Base-by-base conservation (phyloP, 2,888 invertebrate genomes). In the Agrotis ipsilon region DNA sequence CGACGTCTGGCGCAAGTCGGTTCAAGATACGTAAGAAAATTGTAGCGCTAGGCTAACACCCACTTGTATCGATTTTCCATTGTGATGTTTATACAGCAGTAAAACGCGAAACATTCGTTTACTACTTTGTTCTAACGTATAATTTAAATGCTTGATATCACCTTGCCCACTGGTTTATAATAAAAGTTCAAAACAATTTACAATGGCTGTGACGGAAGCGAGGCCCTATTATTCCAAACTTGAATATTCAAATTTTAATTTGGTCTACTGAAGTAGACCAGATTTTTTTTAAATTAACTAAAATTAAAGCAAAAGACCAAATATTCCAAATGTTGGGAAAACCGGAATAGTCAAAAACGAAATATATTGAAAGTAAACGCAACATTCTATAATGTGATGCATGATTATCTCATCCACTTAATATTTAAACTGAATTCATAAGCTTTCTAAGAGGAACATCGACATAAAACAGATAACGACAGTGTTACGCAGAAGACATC, bases 1-100 rank as follows among this genome's bases (percentile, higher is more conserved):
- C n/a, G 9, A 62, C 54, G n/a, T 51, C 62, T 67, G 54, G 19
- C 27, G 21, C 18, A 45, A 4, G 52, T 19, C 48, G 18, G 11
- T 54, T 62, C 48, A 63, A 19, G 27, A 65, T 52, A 72, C 21
- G 11, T 55, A 61, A 65, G 64, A 67, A 71, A 64, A 80, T 52
- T 51, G 54, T 61, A 57, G 55, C 55, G 21, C 60, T 51, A 62
- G 45, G 19, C 18, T 57, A 59, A 58, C 55, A 59, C 54, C 68
- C 55, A 74, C 63, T 80, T 51, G 58, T 59, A 82, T 84, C 60
- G 72, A 82, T 82, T 85, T 80, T 77, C 55, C 64, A 67, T 49
- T 54, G 62, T 55, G 48, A 45, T 59, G 68, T 84, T 82, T 71
- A 80, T 74, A 69, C 70, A 74, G 60, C 80, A 65, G 64, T 74